Base-by-base conservation (phyloP, 2,113 vertebrate genomes). In the Gorilla gorilla region DNA sequence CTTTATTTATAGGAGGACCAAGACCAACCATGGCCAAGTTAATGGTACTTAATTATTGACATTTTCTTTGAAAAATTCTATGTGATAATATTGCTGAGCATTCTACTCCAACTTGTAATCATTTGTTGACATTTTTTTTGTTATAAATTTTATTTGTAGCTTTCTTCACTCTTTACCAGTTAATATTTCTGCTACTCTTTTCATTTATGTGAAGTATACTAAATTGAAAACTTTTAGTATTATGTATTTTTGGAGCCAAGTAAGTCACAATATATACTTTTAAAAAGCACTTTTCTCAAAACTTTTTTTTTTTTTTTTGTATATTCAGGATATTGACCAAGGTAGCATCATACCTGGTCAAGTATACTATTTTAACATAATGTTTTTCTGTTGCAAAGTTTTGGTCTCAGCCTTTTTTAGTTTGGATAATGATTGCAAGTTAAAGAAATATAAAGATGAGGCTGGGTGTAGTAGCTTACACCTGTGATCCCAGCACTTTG, bases 21-120 rank as follows among this genome's bases (percentile, higher is more conserved):
- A 99, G 99, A 96, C 99, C 99, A 96, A 99, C 99, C 40, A 99
- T 99, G 98, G 99, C 99, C 73, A 99, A 99, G 94, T 99, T 99
- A 92, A 99, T 99, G 99, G 99, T 99, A 99, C 98, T 81, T 96
- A 89, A 93, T 50, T n/a, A 43, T 79, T 82, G 43, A 59, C n/a
- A 50, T 92, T 87, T 95, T 96, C 17, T 89, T 84, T 94, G 76
- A 70, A 76, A 92, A 89, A 22, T 84, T 96, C 5, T 45, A 25
- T 40, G 23, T 89, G 64, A 72, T 75, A 76, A 35, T 79, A 7
- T 93, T 82, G n/a, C 20, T 66, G 7, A 52, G 35, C 35, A 82
- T 70, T 82, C n/a, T 89, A 40, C n/a, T 3, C 5, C 38, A 72
- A 23, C 1, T 68, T 68, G 18, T 43, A 95, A 61, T 88, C 30